A percentile compares a stretch with the other conserved stretches of the same genome.
Conservation (phyloP, 2,113 vertebrate species). For the Phalacrocorax pelagicus region DNA sequence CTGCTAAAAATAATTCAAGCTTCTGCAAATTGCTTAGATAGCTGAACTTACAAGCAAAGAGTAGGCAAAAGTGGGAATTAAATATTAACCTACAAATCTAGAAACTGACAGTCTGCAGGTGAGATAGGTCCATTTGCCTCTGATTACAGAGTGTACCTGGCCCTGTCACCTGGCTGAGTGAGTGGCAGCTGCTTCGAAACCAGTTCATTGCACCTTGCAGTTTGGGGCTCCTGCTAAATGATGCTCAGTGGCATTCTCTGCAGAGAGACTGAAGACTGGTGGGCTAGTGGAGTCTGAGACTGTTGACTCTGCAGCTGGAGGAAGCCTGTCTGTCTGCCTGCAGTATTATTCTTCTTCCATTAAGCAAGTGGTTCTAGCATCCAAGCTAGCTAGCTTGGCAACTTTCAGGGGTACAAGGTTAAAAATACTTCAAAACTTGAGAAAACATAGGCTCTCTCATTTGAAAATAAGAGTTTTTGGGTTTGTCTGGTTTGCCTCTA, state of each 20-base stretch:
- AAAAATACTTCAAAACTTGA: slow-evolving; percentile 10
- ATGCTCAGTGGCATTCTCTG: background rate
- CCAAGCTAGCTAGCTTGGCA: background rate
- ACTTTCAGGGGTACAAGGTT: background rate
- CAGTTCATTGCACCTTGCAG: background rate
- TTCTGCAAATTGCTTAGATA: background rate
- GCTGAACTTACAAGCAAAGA: background rate
- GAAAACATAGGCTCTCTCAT: background rate
- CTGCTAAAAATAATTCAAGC: background rate
- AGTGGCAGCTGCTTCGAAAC: background rate
- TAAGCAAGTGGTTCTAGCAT: background rate
- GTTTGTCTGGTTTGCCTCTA: background rate
- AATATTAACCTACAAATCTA: background rate
- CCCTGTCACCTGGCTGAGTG: background rate
- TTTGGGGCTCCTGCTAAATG: background rate
- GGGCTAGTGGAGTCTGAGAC: background rate
- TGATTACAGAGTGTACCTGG: background rate
- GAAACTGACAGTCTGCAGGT: background rate
- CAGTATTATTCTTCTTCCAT: background rate
- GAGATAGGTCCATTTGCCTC: background rate
- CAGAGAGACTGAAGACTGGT: background rate
- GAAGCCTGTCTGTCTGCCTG: background rate
- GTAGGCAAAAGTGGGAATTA: background rate
- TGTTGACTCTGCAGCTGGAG: background rate
- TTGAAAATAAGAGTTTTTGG: background rate